Percentiles rank a stretch among this genome's conserved stretches.
Conservation (phyloP, 2,888 invertebrate species). For the Drosophila meridionalis region DNA sequence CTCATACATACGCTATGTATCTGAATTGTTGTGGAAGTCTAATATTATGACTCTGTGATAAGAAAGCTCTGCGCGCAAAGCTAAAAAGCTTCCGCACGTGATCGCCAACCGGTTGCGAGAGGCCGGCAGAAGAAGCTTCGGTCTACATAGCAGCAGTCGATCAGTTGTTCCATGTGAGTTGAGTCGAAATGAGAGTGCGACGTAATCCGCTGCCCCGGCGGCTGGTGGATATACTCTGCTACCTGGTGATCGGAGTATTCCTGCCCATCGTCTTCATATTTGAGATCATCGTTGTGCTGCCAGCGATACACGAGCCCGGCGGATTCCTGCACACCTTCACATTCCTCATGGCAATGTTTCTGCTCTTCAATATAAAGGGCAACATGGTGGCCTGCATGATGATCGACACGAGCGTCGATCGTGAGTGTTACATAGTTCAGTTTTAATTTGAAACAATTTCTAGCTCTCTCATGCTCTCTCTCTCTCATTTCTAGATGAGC, state of each 20-base stretch:
- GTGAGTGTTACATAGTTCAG: constrained; percentile 74
- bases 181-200: constrained; percentile 57
- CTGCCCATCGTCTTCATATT: constrained; percentile 82
- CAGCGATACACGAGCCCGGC: constrained; percentile 87
- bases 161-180: constrained; percentile 32
- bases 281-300: constrained; percentile 90
- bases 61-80: constrained; percentile 25
- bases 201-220: constrained; percentile 64
- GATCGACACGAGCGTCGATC: constrained; percentile 91
- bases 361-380: constrained; percentile 91
- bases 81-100: constrained; percentile 47
- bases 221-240: constrained; percentile 77
- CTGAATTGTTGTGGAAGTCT: constrained; percentile 4
- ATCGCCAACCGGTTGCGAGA: constrained; percentile 33
- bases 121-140: background rate
- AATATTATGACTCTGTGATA: constrained; percentile 16
- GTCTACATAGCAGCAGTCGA: background rate
- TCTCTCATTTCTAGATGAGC: background rate
- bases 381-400: constrained; percentile 91
- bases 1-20: background rate
- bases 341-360: constrained; percentile 88
- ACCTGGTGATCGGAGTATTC: constrained; percentile 79
- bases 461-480: background rate
- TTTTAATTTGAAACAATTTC: background rate
- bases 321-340: constrained; percentile 87